phyloP scores from a whole-genome alignment of 2,113 vertebrate species.

The Origma solitaria region DNA sequence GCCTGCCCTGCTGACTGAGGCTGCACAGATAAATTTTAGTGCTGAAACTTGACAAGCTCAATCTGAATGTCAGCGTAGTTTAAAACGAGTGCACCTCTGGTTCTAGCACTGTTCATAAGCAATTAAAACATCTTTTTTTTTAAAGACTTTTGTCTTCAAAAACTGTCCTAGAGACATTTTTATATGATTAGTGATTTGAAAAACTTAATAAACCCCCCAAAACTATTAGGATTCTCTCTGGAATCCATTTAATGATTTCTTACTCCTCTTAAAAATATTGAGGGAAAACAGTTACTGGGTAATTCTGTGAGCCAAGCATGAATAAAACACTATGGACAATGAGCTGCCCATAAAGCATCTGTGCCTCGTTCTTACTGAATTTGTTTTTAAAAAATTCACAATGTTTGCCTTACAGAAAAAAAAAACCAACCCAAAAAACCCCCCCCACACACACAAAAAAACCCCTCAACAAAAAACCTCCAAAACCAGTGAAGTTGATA shows the following conservation, averaged over 20 bases:
- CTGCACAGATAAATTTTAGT: not conserved
- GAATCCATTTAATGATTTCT: not conserved
- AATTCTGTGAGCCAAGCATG: not conserved
- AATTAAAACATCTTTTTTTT: not conserved
- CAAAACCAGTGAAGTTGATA: not conserved
- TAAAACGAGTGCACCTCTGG: not conserved
- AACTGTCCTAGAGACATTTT: not conserved
- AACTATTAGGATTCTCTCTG: not conserved
- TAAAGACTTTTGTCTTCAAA: not conserved
- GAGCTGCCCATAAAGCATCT: not conserved
- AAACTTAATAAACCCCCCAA: not conserved
- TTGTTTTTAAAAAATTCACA: not conserved
- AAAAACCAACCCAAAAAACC: fast-evolving
- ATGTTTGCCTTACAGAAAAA: not conserved
- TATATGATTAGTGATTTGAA: not conserved
- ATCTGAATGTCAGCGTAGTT: not conserved
- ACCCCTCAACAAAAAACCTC: not conserved
- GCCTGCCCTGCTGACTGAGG: not conserved
- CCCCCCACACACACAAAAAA: not conserved
- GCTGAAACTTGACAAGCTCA: not conserved
- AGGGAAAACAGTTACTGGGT: not conserved
- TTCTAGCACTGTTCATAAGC: not conserved
- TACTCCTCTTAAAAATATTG: not conserved
- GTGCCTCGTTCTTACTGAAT: not conserved
- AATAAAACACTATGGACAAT: not conserved